Conservation (phyloP, 30 jellyfish, hydroid and myxozoan genomes). For the Aurelia coerulea region DNA sequence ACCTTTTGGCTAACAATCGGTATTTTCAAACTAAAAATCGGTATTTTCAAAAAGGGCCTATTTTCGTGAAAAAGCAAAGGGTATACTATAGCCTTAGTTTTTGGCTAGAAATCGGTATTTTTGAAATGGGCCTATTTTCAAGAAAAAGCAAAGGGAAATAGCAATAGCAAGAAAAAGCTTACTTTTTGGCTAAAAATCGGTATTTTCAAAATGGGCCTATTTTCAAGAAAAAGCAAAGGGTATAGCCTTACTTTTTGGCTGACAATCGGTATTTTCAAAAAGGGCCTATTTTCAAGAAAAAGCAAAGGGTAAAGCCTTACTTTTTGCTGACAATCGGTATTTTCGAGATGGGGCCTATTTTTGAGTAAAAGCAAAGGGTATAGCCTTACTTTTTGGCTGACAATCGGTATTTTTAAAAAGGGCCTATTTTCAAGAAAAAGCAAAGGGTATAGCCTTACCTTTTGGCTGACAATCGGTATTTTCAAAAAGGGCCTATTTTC, state of each 20-base stretch:
- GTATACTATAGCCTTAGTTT: not conserved
- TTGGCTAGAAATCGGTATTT: not conserved
- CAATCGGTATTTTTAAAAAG: not conserved
- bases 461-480: too few relatives aligned
- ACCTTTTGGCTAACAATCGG: not conserved
- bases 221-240: too few relatives aligned
- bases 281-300: too few relatives aligned
- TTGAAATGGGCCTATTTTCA: not conserved
- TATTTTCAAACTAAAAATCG: not conserved
- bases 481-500: too few relatives aligned
- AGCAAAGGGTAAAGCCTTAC: not conserved
- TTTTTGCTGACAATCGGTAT: not conserved
- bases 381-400: constrained; percentile 7
- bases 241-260: too few relatives aligned
- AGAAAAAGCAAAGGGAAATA: not conserved
- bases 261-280: too few relatives aligned
- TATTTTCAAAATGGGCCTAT: not conserved
- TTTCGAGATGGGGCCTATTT: not conserved
- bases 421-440: too few relatives aligned
- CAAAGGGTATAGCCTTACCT: too few relatives aligned
- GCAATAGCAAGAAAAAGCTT: too few relatives aligned
- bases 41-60: not conserved
- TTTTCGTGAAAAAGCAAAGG: not conserved
- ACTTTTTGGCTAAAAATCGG: not conserved
- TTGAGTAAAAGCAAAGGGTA: not conserved